These are phyloP conservation scores for Rousettus madagascariensis DNA, from an alignment of 2,797 vertebrate genomes.

Conservation along the genomic window DNA sequence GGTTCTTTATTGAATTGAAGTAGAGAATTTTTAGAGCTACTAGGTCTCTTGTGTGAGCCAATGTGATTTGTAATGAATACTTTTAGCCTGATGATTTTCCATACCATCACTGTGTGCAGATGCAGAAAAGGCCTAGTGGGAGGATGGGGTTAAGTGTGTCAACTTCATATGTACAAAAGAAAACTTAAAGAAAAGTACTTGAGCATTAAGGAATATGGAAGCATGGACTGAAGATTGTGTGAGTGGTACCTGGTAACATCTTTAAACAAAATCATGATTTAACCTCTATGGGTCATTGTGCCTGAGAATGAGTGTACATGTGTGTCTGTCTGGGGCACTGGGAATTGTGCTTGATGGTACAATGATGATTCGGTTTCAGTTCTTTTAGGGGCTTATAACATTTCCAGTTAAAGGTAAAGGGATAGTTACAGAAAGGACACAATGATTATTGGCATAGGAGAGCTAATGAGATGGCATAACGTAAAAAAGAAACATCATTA, in stretches of 20 bases:
- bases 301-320: neutral
- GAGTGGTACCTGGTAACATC: neutral
- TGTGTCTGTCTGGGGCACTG: neutral
- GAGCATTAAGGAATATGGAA: neutral
- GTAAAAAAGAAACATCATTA: neutral
- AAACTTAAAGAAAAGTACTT: neutral
- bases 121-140: neutral
- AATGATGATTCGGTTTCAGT: neutral
- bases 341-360: neutral
- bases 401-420: neutral
- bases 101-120: neutral
- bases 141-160: neutral
- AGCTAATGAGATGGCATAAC: neutral
- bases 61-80: neutral
- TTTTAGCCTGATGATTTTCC: neutral
- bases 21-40: neutral
- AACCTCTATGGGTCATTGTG: neutral
- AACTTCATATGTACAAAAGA: neutral
- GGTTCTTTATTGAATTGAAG: neutral
- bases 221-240: neutral
- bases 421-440: neutral
- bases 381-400: neutral
- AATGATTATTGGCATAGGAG: constrained; percentile 4
- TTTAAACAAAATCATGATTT: neutral
- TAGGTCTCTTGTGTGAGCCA: neutral